Evolutionary conservation across 1,140 invertebrate species (phyloP).

Genomic region (Drosophila pseudoobscura): DNA sequence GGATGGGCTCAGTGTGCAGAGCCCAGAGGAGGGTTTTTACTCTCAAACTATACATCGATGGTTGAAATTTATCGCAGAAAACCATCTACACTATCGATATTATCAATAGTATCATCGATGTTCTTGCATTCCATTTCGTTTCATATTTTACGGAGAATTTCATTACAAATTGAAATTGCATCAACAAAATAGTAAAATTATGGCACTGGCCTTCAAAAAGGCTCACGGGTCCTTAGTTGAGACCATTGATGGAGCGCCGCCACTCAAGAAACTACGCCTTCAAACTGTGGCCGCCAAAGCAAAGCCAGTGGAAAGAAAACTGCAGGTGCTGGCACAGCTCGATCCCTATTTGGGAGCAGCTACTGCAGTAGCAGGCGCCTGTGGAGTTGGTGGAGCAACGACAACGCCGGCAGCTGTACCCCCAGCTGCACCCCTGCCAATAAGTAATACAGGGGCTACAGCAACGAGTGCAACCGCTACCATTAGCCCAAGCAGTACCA

Average conservation of each 20-base stretch:
- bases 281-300: conserved; percentile 47
- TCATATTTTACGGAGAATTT: not conserved
- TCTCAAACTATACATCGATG: no score
- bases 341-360: conserved; percentile 52
- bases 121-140: not conserved
- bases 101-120: not conserved
- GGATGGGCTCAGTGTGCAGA: no score
- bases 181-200: conserved; percentile 13
- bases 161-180: not conserved
- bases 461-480: not conserved
- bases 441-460: not conserved
- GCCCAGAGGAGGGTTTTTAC: no score
- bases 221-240: conserved; percentile 46
- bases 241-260: conserved; percentile 52
- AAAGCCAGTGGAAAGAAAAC: conserved; percentile 29
- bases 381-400: not conserved
- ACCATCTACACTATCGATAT: not conserved
- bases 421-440: not conserved
- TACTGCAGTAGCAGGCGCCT: not conserved
- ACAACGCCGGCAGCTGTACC: not conserved
- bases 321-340: conserved; percentile 52
- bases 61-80: not conserved
- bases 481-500: conserved; percentile 10
- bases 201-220: conserved; percentile 66
- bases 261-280: conserved; percentile 68